These are phyloP conservation scores for Dermochelys coriacea DNA, from an alignment of 2,797 vertebrate species.

Conservation along the genomic window DNA sequence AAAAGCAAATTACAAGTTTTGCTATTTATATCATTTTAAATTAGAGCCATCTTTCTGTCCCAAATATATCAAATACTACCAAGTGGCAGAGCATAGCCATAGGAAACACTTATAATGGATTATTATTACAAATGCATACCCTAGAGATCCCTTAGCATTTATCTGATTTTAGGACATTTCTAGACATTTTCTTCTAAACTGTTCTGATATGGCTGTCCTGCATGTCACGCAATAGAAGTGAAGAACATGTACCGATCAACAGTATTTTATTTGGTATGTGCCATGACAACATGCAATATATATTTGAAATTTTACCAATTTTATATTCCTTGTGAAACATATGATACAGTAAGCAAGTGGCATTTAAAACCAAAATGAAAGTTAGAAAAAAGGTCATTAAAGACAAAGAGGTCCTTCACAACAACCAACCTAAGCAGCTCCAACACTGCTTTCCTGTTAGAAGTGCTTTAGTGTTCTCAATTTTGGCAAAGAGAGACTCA, in stretches of 20 bases:
- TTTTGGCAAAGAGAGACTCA: neutral
- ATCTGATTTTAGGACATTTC: neutral
- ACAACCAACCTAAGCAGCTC: neutral
- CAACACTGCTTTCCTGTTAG: neutral
- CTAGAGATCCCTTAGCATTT: neutral
- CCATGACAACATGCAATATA: neutral
- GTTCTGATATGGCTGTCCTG: neutral
- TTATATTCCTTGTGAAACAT: conserved; percentile 1
- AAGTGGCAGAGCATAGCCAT: neutral
- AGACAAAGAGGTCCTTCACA: neutral
- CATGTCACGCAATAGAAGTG: neutral
- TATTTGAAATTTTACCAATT: neutral
- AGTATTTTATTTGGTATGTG: rapidly evolving
- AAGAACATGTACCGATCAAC: neutral
- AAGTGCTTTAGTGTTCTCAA: neutral
- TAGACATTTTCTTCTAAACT: rapidly evolving
- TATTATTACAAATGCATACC: neutral
- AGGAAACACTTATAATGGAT: neutral
- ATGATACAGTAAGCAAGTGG: neutral
- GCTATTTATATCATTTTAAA: neutral
- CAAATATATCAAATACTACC: neutral
- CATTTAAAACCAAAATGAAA: neutral
- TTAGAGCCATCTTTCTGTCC: neutral
- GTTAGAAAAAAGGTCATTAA: neutral
- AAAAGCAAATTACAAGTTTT: too few relatives aligned